A percentile compares a stretch with the other conserved stretches of the same genome.
phyloP scores from a whole-genome alignment of 1,140 invertebrate species.

The Drosophila ananassae region DNA sequence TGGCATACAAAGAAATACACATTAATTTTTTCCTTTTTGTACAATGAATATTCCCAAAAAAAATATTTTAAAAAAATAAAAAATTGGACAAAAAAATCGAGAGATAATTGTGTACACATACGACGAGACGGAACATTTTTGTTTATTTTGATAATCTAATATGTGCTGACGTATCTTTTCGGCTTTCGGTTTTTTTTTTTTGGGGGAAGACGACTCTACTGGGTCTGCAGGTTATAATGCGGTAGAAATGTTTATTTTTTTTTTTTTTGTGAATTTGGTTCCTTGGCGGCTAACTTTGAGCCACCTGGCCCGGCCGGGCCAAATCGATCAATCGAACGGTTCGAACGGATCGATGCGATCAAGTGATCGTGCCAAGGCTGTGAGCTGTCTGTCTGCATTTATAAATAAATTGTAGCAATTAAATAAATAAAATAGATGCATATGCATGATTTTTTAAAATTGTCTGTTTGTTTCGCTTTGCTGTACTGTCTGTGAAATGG shows the following conservation, averaged over 20 bases:
- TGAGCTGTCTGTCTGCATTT: slow-evolving; percentile 66
- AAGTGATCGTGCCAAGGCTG: slow-evolving; percentile 56
- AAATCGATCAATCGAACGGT: slow-evolving; percentile 25
- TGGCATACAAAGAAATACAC: slow-evolving; percentile 63
- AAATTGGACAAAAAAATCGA: slow-evolving; percentile 8
- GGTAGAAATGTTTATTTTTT: slow-evolving; percentile 4
- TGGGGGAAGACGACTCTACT: slow-evolving; percentile 17
- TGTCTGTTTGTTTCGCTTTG: slow-evolving; percentile 13
- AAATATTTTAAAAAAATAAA: slow-evolving; percentile 6
- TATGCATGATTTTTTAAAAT: slow-evolving; percentile 64
- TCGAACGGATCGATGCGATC: slow-evolving; percentile 23
- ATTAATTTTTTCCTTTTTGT: slow-evolving; percentile 26
- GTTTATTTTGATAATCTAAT: slow-evolving; percentile 82
- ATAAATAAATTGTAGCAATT: slow-evolving; percentile 77
- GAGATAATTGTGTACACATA: slow-evolving; percentile 44
- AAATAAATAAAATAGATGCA: slow-evolving; percentile 74
- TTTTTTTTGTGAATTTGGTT: slow-evolving; percentile 1
- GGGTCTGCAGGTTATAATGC: slow-evolving; percentile 30
- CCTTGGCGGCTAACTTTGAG: slow-evolving; percentile 26
- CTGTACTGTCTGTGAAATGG: slow-evolving; percentile 48
- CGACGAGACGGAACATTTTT: slow-evolving; percentile 66
- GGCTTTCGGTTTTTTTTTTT: slow-evolving; percentile 2
- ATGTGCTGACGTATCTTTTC: slow-evolving; percentile 57
- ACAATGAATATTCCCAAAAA: slow-evolving; percentile 47
- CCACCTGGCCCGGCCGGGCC: slow-evolving; percentile 53